A percentile compares a stretch with the other conserved stretches of the same genome.
These are phyloP conservation scores for Aulostomus chinensis DNA, from an alignment of 2,797 vertebrate genomes.

Conservation along the genomic window DNA sequence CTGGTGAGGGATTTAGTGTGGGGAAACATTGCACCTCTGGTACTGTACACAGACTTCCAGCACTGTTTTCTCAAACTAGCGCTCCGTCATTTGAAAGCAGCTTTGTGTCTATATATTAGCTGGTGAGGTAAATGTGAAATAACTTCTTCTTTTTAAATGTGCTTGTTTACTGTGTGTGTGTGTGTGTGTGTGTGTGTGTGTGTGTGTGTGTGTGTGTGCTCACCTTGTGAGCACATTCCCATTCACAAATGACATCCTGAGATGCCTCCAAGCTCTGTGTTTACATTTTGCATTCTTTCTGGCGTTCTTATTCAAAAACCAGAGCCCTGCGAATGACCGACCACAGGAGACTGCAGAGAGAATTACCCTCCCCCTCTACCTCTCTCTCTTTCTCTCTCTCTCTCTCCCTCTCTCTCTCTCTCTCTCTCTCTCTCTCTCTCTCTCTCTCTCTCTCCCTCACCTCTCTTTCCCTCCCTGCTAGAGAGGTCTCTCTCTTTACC, in stretches of 20 bases:
- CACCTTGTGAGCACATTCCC: slow-evolving; percentile 52
- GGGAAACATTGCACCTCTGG: slow-evolving; percentile 63
- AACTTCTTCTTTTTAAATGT: slow-evolving; percentile 13
- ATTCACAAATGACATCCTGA: slow-evolving; percentile 80
- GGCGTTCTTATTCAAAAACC: slow-evolving; percentile 83
- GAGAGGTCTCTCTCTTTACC: slow-evolving; percentile 66
- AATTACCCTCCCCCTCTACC: slow-evolving; percentile 47
- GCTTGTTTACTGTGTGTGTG: slow-evolving; percentile 6
- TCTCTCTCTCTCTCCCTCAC: slow-evolving; percentile 27
- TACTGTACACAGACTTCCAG: slow-evolving; percentile 57
- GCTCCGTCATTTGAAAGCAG: slow-evolving; percentile 38
- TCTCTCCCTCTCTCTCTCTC: slow-evolving; percentile 12
- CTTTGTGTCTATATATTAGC: slow-evolving; percentile 43
- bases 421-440: slow-evolving; percentile 23
- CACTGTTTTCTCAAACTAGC: slow-evolving; percentile 52
- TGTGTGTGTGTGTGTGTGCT: slow-evolving; percentile 1
- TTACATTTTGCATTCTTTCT: slow-evolving; percentile 83
- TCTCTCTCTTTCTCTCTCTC: slow-evolving; percentile 4
- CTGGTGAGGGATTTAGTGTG: slow-evolving; percentile 69
- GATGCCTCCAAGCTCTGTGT: slow-evolving; percentile 79
- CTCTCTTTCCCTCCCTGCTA: slow-evolving; percentile 51
- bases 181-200: slow-evolving; percentile 1
- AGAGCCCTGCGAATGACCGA: slow-evolving; percentile 80
- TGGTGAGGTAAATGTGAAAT: slow-evolving; percentile 26
- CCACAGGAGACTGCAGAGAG: slow-evolving; percentile 74